Conservation (phyloP, 2,797 vertebrate genomes). For the Gila robusta region DNA sequence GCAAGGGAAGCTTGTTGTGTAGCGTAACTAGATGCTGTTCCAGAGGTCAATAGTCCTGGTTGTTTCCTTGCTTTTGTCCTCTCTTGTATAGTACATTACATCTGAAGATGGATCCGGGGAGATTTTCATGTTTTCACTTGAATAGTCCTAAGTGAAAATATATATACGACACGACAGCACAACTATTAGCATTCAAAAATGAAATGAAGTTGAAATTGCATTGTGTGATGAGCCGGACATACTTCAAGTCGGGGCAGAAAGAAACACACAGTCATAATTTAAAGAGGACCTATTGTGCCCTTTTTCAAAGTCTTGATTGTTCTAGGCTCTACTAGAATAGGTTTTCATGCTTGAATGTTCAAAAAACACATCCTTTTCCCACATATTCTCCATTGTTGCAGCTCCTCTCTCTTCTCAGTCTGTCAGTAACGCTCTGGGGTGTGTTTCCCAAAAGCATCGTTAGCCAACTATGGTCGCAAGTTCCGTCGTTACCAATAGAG, state of each 20-base stretch:
- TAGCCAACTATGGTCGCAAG: too few species aligned
- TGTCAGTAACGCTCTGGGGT: background rate
- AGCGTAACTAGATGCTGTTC: conserved; percentile 44
- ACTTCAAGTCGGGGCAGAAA: conserved; percentile 69
- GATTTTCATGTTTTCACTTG: conserved; percentile 68
- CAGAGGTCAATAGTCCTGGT: conserved; percentile 50
- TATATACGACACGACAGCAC: conserved; percentile 58
- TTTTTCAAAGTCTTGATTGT: background rate
- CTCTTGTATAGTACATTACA: conserved; percentile 54
- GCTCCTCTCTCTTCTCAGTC: background rate
- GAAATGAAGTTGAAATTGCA: conserved; percentile 79
- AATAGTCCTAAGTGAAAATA: conserved; percentile 66
- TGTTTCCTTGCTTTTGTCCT: conserved; percentile 40
- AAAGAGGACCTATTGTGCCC: background rate
- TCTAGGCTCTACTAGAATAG: background rate
- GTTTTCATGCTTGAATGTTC: background rate
- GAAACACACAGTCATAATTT: conserved; percentile 71
- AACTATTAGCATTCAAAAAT: conserved; percentile 76
- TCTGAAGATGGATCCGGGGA: conserved; percentile 61
- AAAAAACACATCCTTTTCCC: background rate
- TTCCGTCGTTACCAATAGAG: too few species aligned
- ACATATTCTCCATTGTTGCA: background rate
- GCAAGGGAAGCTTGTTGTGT: conserved; percentile 30
- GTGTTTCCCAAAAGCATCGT: too few species aligned
- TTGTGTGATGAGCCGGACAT: conserved; percentile 73